Base-by-base conservation (phyloP, 2,797 vertebrate species). In the Capromys pilorides region DNA sequence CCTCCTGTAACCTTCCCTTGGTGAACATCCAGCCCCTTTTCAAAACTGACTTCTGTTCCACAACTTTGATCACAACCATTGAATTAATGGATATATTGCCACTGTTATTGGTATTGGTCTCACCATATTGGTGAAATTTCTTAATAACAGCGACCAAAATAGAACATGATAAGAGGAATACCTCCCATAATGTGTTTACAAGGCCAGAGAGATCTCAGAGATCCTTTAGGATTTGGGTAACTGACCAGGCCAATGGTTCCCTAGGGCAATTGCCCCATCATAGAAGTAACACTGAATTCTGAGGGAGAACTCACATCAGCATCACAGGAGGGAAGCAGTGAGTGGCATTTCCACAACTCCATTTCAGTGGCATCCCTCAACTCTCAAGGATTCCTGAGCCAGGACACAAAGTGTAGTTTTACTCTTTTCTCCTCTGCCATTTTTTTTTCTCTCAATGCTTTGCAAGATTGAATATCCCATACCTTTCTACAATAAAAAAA, bases 401-500 rank as follows among this genome's bases (percentile, higher is more conserved):
- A 45, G 33, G 11, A 71, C 31, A 21, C 13, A 31, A 24, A 80
- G 64, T 45, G 1, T 6, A 77, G 54, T 84, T 41, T 66, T 66
- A 36, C 11, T 75, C 64, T 83, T 86, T 16, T 33, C 4, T 1
- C 0, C 1, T 28, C 9, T 31, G 49, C 13, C 24, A 26, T 22
- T 62, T 88, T 31, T 22, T 45, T 28, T 64, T 2, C 24, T 73
- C 86, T 4, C 2, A 49, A 49, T 82, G 0, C n/a, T 86, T 92
- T 28, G 22, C 33, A 83, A n/a, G 59, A n/a, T 45, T 88, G 36
- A 93, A 61, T 39, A 85, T 87, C 2, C 4, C 0, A 71, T 61
- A 81, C 28, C 7, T 88, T 86, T 41, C 49, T 8, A 3, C 0
- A 3, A 2, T 0, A 8, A 0, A n/a, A 14, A 6, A 41, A 8